phyloP scores from a whole-genome alignment of 1,140 invertebrate species.

The Drosophila funebris region DNA sequence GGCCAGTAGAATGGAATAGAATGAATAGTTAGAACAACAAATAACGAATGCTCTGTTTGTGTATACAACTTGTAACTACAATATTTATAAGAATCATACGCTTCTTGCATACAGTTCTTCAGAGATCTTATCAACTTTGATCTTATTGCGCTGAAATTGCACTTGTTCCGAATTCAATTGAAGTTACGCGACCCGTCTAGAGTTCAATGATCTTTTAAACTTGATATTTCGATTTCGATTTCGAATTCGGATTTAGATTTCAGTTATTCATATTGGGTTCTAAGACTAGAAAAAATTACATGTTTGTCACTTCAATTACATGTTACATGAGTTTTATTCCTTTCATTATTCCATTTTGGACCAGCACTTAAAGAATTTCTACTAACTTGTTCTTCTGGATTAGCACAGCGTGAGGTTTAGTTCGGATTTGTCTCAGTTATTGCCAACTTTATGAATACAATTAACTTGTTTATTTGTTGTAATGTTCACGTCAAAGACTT shows the following conservation, averaged over 20 bases:
- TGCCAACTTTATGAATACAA: background rate
- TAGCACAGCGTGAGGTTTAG: background rate
- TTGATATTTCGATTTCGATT: constrained; percentile 39
- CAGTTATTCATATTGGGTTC: constrained; percentile 17
- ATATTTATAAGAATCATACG: background rate
- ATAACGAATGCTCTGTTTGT: constrained; percentile 15
- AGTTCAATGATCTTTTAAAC: constrained; percentile 37
- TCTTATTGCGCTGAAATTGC: background rate
- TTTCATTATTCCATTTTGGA: constrained; percentile 1
- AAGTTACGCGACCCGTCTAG: background rate
- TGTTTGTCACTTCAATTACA: constrained; percentile 18
- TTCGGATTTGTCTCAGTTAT: background rate
- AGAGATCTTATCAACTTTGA: background rate
- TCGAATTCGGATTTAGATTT: constrained; percentile 17
- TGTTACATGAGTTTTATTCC: constrained; percentile 24
- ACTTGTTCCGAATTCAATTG: background rate
- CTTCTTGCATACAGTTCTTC: background rate
- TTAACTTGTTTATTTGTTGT: background rate
- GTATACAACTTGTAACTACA: background rate
- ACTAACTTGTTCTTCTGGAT: background rate
- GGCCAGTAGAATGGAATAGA: background rate
- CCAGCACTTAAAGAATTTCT: background rate
- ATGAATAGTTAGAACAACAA: constrained; percentile 4
- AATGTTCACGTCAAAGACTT: background rate
- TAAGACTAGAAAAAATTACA: constrained; percentile 15